Percentiles rank a stretch among this genome's conserved stretches.
phyloP scores from a whole-genome alignment of 2,797 vertebrate species.

The Cossypha heuglini region DNA sequence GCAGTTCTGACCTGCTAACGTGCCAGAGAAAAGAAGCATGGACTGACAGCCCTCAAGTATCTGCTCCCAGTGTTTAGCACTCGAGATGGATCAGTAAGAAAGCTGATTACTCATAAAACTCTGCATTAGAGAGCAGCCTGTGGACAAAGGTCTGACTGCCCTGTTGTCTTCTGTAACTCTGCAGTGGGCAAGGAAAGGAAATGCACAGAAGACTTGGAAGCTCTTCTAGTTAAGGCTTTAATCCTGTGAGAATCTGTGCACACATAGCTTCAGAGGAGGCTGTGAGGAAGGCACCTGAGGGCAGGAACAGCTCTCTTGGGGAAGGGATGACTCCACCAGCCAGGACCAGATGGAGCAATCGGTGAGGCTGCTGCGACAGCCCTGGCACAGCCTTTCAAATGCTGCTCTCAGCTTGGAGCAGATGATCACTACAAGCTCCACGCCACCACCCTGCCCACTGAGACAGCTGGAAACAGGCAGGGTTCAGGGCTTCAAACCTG shows the following conservation, averaged over 20 bases:
- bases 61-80: background rate
- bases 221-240: background rate
- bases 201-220: background rate
- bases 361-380: background rate
- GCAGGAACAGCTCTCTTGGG: background rate
- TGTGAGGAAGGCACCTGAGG: background rate
- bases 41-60: background rate
- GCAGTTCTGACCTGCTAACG: rapidly evolving
- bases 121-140: background rate
- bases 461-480: background rate
- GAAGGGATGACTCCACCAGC: background rate
- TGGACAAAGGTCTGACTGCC: background rate
- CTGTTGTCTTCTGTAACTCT: background rate
- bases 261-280: background rate
- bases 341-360: background rate
- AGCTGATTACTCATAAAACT: background rate
- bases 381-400: background rate
- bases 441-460: rapidly evolving
- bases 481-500: background rate
- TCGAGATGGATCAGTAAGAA: background rate
- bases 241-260: background rate
- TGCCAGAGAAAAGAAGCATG: background rate
- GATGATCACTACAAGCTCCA: background rate
- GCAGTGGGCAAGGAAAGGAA: background rate
- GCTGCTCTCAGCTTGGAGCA: background rate